Evolutionary conservation across 1,140 invertebrate species (phyloP), one percentile per base, ranked within the genome.

Genomic region (Scaptodrosophila lebanonensis): DNA sequence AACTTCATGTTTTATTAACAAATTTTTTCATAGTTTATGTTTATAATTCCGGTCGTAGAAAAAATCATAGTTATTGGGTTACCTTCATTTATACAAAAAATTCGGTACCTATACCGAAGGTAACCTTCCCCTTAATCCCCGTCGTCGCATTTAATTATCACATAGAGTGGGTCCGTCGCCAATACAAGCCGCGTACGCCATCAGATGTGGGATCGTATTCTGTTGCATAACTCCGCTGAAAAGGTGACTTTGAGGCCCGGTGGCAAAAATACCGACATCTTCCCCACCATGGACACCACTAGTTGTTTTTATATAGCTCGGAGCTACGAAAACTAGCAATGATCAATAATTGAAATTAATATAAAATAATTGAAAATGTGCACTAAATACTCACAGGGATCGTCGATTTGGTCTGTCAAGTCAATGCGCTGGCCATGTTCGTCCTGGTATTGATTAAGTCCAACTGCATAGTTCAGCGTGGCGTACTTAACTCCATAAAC

Each of bases 161-260:
- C 84, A 86, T 3, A 83, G 16, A 27, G 48, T 72, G 35, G 65
- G 50, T 0, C 83, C 83, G 22, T 73, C 38, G 4, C 89, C 90
- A 13, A 91, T 87, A 53, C 91, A 92, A 0, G 88, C 86, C 0
- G 91, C 90, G 56, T 92, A 92, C 1, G 91, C 91, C 72, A 95
- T 91, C 13, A 92, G 89, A 75, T 94, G 93, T 17, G 93, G 91
- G 11, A 95, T 91, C 64, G 93, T 92, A 77, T 90, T 92, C 84
- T 95, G 94, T 61, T 96, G 93, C 82, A 94, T 91, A 1, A 92
- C 90, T n/a, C 93, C 93, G 15, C 90, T 88, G 50, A 95, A 90
- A 2, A 95, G 86, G 72, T 95, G 92, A 3, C 53, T 59, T 25
- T 82, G 75, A 0, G 95, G 94, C 3, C 87, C 87, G 1, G 70